These are phyloP conservation scores for Rhagoletis pomonella DNA, from an alignment of 1,140 invertebrate species.

Conservation along the genomic window DNA sequence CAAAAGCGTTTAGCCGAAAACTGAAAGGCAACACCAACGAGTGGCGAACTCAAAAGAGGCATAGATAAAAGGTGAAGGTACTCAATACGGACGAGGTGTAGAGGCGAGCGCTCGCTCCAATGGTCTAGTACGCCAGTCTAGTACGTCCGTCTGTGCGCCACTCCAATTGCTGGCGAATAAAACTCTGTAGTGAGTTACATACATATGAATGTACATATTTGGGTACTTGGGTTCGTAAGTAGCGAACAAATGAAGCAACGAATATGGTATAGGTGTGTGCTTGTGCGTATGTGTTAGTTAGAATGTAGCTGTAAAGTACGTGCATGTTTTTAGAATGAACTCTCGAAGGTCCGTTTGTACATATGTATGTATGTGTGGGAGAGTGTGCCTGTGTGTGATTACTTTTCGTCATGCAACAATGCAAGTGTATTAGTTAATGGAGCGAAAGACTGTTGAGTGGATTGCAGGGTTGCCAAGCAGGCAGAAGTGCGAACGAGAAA, in stretches of 20 bases:
- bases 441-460: not conserved
- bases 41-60: not conserved
- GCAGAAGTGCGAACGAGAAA: no score
- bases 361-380: no score
- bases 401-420: not conserved
- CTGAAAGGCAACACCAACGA: not conserved
- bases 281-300: not conserved
- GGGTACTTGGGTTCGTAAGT: not conserved
- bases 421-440: constrained; percentile 30
- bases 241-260: constrained; percentile 42
- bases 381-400: not conserved
- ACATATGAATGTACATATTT: no score
- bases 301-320: not conserved
- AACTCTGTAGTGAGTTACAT: not conserved
- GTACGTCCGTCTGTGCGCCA: not conserved
- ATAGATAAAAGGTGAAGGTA: not conserved
- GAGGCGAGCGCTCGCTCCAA: not conserved
- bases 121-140: not conserved
- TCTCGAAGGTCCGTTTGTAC: no score
- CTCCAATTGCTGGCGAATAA: not conserved
- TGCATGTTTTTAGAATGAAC: not conserved
- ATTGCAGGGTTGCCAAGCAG: not conserved
- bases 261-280: not conserved
- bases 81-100: not conserved
- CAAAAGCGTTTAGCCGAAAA: not conserved